Evolutionary conservation across 2,797 vertebrate species (phyloP).

Genomic region (Brotula barbata): DNA sequence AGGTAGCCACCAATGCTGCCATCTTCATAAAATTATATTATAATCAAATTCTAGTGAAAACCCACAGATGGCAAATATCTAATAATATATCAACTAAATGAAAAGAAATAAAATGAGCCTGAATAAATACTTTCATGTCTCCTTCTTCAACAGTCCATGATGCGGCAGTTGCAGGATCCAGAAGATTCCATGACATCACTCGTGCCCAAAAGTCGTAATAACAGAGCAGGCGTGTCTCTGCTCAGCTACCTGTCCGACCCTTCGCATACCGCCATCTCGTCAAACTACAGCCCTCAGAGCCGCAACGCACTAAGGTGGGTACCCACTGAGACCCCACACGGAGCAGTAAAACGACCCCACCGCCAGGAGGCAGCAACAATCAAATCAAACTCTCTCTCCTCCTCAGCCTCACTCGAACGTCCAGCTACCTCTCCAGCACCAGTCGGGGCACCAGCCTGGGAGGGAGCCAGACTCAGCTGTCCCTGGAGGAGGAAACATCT

Average conservation of each 20-base stretch:
- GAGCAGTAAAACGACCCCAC: no score
- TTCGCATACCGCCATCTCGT: constrained; percentile 10
- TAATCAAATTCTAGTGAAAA: no score
- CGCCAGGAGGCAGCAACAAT: background rate
- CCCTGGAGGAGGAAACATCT: constrained; percentile 54
- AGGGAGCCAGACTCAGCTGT: constrained; percentile 63
- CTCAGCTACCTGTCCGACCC: constrained; percentile 84
- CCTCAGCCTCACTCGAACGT: constrained; percentile 38
- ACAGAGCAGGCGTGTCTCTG: constrained; percentile 80
- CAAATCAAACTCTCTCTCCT: background rate
- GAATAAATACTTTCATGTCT: background rate
- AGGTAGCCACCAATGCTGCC: no score
- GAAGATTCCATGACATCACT: constrained; percentile 71
- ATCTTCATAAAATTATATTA: no score
- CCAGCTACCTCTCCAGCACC: constrained; percentile 49
- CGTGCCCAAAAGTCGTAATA: constrained; percentile 40
- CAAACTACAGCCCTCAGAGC: constrained; percentile 14
- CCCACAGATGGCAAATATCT: no score
- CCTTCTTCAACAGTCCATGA: constrained; percentile 74
- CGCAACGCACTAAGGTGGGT: constrained; percentile 33
- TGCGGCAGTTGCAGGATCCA: constrained; percentile 78
- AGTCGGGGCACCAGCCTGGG: constrained; percentile 55
- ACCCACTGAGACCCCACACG: no score
- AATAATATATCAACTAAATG: no score
- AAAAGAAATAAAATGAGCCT: no score